Evolutionary conservation across 2,797 vertebrate genomes (phyloP), one percentile per base, ranked within the genome.

Genomic region (Hydrocynus forskahlii): DNA sequence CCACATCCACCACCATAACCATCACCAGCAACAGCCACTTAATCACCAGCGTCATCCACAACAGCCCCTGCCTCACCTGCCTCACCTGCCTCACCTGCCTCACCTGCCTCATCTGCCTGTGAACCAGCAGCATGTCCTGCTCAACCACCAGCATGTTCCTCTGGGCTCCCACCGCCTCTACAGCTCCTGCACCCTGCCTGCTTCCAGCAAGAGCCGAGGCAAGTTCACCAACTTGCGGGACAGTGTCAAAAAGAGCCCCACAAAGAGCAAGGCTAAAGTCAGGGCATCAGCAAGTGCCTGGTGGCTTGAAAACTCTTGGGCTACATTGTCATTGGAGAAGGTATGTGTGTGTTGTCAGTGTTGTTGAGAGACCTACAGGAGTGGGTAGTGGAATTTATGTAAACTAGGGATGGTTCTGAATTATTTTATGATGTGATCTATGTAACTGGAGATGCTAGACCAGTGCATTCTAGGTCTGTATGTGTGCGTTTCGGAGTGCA

Each of bases 201-300:
- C 83, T 40, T 86, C 91, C 81, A 81, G 68, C 88, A 90, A 79
- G 57, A 89, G 87, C 69, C 87, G 89, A 79, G 93, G 94, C 10
- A 95, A 92, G 81, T 94, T 95, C 87, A 89, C 89, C 67, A 96
- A 94, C 84, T 88, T 95, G n/a, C 93, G 92, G 0, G 95, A 96
- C 86, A 95, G 93, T 23, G 90, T 95, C 9, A 96, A 92, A 89
- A 97, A 95, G 90, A 96, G 93, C 81, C 95, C 95, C 10, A 94
- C 95, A 4, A 96, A 95, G 88, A 94, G 94, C 88, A 96, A 92
- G 85, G 91, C 88, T 8, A 95, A 95, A 90, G 92, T 93, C 43
- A 94, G 92, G 91, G 91, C 92, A 35, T 87, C 88, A 1, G 89
- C 90, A 85, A 91, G 78, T 76, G 66, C 79, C 74, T 83, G 76